Evolutionary conservation across 2,797 vertebrate species (phyloP).

Genomic region (Anableps anableps): DNA sequence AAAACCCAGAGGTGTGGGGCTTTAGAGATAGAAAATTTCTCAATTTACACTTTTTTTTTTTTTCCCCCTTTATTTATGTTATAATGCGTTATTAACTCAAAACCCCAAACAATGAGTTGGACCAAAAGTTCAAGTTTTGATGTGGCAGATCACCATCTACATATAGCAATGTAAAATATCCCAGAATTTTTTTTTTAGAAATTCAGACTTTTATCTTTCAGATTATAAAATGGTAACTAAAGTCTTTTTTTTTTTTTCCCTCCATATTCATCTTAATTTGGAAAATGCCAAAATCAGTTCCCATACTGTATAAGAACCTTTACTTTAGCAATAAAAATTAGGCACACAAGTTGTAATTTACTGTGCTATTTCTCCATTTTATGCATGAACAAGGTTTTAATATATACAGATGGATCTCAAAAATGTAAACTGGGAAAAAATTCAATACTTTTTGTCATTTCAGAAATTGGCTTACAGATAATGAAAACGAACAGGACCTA

Average conservation of each 20-base stretch:
- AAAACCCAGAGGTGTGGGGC: too few species aligned
- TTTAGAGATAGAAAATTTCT: neutral
- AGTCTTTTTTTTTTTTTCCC: neutral
- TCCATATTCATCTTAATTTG: too few species aligned
- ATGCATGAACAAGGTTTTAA: too few species aligned
- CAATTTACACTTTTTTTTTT: neutral
- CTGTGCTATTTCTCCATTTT: too few species aligned
- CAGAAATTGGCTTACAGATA: too few species aligned
- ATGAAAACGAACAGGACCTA: too few species aligned
- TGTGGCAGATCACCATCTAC: neutral
- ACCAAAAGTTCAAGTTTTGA: neutral
- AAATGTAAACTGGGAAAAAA: too few species aligned
- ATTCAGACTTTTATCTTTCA: neutral
- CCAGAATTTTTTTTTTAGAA: neutral
- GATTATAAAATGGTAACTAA: neutral
- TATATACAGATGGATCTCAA: too few species aligned
- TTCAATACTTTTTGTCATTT: too few species aligned
- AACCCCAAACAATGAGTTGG: neutral
- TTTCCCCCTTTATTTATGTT: neutral
- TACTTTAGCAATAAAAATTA: neutral
- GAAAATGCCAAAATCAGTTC: too few species aligned
- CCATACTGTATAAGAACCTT: too few species aligned
- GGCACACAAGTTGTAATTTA: neutral
- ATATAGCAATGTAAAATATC: neutral
- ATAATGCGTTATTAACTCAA: neutral